Conservation (phyloP, 2,113 vertebrate genomes). For the Chionis minor region DNA sequence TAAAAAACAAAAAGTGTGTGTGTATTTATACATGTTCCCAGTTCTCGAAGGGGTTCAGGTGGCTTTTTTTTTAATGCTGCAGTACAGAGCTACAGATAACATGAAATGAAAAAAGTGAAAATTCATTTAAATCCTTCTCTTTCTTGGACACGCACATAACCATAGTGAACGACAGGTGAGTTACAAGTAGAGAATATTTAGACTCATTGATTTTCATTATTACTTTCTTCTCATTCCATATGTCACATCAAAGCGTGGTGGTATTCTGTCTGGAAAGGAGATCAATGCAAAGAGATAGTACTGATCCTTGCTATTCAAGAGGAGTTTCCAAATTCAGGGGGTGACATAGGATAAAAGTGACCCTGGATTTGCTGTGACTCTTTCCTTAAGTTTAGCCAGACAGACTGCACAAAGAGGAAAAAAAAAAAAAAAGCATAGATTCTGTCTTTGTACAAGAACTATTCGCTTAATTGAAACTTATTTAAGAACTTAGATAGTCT, state of each 20-base stretch:
- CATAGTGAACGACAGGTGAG: slow-evolving; percentile 46
- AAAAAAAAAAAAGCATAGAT: background rate
- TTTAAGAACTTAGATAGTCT: slow-evolving; percentile 41
- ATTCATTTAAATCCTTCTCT: background rate
- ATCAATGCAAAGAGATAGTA: slow-evolving; percentile 54
- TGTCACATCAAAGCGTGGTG: slow-evolving; percentile 69
- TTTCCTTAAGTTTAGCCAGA: slow-evolving; percentile 41
- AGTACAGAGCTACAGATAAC: background rate
- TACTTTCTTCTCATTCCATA: slow-evolving; percentile 73
- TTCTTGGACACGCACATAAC: background rate
- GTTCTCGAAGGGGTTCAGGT: background rate
- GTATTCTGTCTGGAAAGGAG: slow-evolving; percentile 66
- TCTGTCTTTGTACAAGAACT: slow-evolving; percentile 35
- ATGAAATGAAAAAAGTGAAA: background rate
- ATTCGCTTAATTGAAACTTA: slow-evolving; percentile 52
- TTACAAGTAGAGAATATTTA: slow-evolving; percentile 69
- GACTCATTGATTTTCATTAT: slow-evolving; percentile 77
- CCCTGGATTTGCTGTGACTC: background rate
- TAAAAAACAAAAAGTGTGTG: background rate
- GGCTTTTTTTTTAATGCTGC: background rate
- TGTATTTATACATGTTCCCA: background rate
- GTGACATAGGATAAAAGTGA: slow-evolving; percentile 56
- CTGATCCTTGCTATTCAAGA: slow-evolving; percentile 67
- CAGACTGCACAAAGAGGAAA: background rate
- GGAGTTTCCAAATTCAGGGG: slow-evolving; percentile 67